A percentile compares a stretch with the other conserved stretches of the same genome.
Evolutionary conservation across 2,797 vertebrate species (phyloP).

Genomic region (Manis pentadactyla): DNA sequence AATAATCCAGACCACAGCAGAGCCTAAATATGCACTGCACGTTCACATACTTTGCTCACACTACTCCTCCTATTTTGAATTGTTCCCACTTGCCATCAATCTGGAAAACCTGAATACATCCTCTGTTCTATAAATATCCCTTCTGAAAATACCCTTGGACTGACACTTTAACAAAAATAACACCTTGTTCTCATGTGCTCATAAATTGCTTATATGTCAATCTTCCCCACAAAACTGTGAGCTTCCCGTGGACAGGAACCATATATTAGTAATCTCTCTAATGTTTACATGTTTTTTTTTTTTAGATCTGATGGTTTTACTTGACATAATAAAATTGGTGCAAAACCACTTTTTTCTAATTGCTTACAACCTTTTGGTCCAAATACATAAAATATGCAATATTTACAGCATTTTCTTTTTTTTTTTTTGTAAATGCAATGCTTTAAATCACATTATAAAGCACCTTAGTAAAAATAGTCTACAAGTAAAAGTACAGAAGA

Average conservation of each 20-base stretch:
- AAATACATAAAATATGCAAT: slow-evolving; percentile 91
- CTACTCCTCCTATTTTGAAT: background rate
- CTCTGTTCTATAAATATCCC: background rate
- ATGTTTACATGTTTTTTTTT: too few relatives aligned
- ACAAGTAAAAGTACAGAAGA: slow-evolving; percentile 90
- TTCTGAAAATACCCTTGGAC: background rate
- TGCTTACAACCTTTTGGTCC: slow-evolving; percentile 89
- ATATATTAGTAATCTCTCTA: background rate
- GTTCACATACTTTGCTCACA: background rate
- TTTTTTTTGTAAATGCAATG: slow-evolving; percentile 89
- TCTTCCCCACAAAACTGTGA: background rate
- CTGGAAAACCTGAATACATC: background rate
- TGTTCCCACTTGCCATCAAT: background rate
- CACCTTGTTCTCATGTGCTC: background rate
- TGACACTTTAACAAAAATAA: background rate
- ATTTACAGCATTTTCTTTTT: slow-evolving; percentile 90
- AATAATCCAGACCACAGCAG: background rate
- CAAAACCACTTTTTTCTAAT: slow-evolving; percentile 87
- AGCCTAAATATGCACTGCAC: background rate
- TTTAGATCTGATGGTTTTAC: slow-evolving; percentile 85
- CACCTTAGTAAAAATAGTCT: slow-evolving; percentile 92
- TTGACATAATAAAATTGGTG: slow-evolving; percentile 86
- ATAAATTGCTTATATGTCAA: background rate
- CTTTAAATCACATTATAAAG: slow-evolving; percentile 93
- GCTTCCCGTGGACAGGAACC: background rate